phyloP scores from a whole-genome alignment of 2,113 vertebrate genomes.

The Butastur rufipennis region DNA sequence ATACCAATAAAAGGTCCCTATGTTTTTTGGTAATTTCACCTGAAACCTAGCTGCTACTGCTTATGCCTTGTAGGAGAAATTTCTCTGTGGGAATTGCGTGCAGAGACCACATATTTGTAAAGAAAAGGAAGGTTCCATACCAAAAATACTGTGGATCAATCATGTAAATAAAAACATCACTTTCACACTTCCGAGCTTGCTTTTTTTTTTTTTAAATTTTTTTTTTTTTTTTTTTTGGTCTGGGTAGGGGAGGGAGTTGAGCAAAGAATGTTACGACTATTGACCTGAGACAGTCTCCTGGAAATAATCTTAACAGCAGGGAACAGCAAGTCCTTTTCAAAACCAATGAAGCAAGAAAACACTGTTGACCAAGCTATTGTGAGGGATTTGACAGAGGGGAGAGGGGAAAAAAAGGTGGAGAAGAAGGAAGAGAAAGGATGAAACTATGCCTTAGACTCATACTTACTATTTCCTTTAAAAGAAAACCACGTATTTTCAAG shows the following conservation, averaged over 20 bases:
- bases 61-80: background rate
- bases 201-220: background rate
- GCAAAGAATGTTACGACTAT: slow-evolving; percentile 27
- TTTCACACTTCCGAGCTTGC: background rate
- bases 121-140: background rate
- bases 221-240: background rate
- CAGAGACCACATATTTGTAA: background rate
- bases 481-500: background rate
- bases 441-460: background rate
- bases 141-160: background rate
- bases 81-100: background rate
- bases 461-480: background rate
- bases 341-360: slow-evolving; percentile 70
- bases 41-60: background rate
- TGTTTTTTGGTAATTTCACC: background rate
- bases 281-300: slow-evolving; percentile 64
- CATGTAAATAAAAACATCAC: background rate
- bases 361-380: slow-evolving; percentile 61
- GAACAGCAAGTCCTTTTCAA: slow-evolving; percentile 59
- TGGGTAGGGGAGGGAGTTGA: background rate
- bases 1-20: background rate
- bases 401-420: background rate
- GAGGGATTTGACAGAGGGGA: background rate
- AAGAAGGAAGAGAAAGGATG: background rate
- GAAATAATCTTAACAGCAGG: slow-evolving; percentile 71